Conservation (phyloP, 2,797 vertebrate species). For the Galagoides demidoff region DNA sequence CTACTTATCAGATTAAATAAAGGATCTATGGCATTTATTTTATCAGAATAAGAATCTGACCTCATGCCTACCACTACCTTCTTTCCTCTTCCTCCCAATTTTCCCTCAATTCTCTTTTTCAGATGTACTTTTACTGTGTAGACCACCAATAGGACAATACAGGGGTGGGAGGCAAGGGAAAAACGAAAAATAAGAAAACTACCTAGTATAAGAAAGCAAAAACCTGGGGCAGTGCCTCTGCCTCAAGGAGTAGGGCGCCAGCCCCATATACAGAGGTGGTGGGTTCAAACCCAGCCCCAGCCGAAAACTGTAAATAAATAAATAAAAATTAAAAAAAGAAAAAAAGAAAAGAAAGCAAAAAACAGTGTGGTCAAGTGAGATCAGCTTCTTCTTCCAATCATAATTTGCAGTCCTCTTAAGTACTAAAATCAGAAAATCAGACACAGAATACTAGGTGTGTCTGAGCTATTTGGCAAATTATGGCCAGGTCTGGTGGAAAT, state of each 20-base stretch:
- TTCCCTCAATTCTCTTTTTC: not conserved
- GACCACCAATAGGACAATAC: not conserved
- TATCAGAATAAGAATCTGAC: not conserved
- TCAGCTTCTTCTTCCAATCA: not conserved
- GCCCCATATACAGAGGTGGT: too few relatives aligned
- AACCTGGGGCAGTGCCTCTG: not conserved
- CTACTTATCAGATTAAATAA: not conserved
- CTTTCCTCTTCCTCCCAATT: not conserved
- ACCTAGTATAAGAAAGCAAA: not conserved
- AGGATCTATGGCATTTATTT: not conserved
- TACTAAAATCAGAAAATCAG: not conserved
- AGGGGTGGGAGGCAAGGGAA: not conserved
- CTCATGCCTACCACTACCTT: not conserved
- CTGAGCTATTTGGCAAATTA: conserved; percentile 49
- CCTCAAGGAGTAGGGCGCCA: too few relatives aligned
- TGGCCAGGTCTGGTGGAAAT: conserved; percentile 48
- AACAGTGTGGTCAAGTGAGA: not conserved
- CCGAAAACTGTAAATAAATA: too few relatives aligned
- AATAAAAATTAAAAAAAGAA: too few relatives aligned
- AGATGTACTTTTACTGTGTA: not conserved
- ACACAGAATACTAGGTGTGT: not conserved
- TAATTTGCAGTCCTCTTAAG: not conserved
- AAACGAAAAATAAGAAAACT: not conserved
- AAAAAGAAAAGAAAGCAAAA: not conserved
- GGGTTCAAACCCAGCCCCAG: too few relatives aligned